Percentiles rank a stretch among this genome's conserved stretches.
phyloP scores from a whole-genome alignment of 2,888 invertebrate genomes.

The Drosophila lacicola region DNA sequence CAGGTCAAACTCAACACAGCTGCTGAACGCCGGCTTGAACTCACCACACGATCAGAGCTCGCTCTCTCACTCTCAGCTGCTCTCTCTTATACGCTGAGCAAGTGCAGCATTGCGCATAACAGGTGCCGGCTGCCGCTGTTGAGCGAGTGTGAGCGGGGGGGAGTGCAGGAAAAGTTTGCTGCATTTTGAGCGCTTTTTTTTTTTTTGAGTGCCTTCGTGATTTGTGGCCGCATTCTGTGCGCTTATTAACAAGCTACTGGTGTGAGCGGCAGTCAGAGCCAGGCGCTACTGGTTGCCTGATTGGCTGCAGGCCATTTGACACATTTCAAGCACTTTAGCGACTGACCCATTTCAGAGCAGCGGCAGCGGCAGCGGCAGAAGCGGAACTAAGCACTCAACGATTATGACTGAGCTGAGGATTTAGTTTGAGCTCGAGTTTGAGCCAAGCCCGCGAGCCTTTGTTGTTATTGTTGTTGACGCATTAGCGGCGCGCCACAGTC shows the following conservation, averaged over 20 bases:
- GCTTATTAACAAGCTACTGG: conserved; percentile 65
- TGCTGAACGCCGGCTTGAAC: conserved; percentile 48
- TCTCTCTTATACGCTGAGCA: conserved; percentile 30
- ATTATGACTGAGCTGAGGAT: conserved; percentile 8
- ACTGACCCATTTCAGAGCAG: conserved; percentile 75
- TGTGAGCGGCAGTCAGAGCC: conserved; percentile 25
- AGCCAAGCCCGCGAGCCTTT: conserved; percentile 42
- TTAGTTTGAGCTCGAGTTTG: conserved; percentile 4
- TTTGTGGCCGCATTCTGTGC: conserved; percentile 62
- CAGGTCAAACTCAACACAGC: conserved; percentile 74
- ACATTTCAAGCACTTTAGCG: conserved; percentile 67
- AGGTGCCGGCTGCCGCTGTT: conserved; percentile 53
- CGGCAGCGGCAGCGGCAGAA: conserved; percentile 25
- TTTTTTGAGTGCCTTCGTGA: conserved; percentile 41
- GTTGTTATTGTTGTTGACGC: conserved; percentile 45
- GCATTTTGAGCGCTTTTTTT: conserved; percentile 28
- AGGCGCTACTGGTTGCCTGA: conserved; percentile 56
- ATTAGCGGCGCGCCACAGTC: conserved; percentile 57
- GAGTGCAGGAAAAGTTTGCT: conserved; percentile 22
- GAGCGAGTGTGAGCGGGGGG: conserved; percentile 6
- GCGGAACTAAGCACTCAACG: conserved; percentile 31
- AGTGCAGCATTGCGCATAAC: conserved; percentile 55
- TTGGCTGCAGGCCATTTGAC: conserved; percentile 72
- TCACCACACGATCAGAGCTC: conserved; percentile 40
- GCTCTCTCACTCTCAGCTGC: conserved; percentile 10